Evolutionary conservation across 2,797 vertebrate species (phyloP).

Genomic region (Sorex maritimensis): DNA sequence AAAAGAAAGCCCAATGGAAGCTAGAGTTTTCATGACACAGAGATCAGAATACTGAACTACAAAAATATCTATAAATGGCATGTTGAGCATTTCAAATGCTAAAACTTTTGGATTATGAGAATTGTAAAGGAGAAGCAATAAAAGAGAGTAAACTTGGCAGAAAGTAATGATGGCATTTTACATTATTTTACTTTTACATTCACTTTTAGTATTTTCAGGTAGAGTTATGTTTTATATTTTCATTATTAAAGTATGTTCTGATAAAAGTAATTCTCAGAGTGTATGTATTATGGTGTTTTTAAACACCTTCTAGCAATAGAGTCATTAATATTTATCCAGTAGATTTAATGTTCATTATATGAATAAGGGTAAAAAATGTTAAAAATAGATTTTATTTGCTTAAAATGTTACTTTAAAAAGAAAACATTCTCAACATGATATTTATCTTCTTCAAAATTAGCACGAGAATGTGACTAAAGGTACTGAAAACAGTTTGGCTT

Average conservation of each 20-base stretch:
- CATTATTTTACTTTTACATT: not conserved
- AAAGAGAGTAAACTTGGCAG: not conserved
- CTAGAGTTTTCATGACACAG: not conserved
- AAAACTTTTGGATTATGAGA: slow-evolving; percentile 3
- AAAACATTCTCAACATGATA: not conserved
- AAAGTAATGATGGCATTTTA: not conserved
- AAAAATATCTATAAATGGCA: not conserved
- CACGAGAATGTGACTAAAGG: not conserved
- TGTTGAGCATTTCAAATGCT: not conserved
- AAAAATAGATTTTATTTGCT: not conserved
- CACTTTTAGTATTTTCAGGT: not conserved
- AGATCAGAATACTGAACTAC: not conserved
- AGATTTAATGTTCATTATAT: not conserved
- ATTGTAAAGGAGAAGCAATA: not conserved
- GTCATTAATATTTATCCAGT: not conserved
- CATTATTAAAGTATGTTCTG: not conserved
- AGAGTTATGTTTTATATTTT: not conserved
- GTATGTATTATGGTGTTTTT: not conserved
- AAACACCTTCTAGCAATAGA: not conserved
- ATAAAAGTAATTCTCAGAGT: slow-evolving; percentile 14
- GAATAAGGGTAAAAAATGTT: not conserved
- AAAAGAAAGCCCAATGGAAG: not conserved
- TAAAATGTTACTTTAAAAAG: not conserved
- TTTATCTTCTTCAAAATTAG: not conserved
- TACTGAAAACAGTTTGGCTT: not conserved